Evolutionary conservation across 2,888 invertebrate genomes (phyloP).

Genomic region (Dicyrtomina minuta): DNA sequence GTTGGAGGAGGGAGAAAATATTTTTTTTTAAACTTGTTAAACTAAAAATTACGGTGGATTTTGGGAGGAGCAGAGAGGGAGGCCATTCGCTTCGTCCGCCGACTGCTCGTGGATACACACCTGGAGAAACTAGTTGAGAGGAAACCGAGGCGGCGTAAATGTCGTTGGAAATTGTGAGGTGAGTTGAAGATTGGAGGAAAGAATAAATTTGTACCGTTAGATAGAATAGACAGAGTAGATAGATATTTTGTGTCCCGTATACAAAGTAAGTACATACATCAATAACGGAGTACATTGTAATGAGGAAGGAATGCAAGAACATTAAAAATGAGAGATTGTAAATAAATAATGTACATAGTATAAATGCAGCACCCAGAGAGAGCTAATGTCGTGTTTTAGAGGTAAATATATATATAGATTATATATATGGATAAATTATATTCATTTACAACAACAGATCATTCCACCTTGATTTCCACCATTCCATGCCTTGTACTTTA

Average conservation of each 20-base stretch:
- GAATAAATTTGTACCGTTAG: too few relatives aligned
- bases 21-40: too few relatives aligned
- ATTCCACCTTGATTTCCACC: constrained; percentile 35
- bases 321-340: constrained; percentile 17
- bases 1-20: too few relatives aligned
- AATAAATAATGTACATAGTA: constrained; percentile 8
- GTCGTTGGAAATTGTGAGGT: too few relatives aligned
- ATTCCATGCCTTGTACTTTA: constrained; percentile 44
- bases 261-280: constrained; percentile 6
- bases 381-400: constrained; percentile 3
- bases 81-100: too few relatives aligned
- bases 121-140: too few relatives aligned
- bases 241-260: neutral
- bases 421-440: constrained; percentile 19
- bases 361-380: constrained; percentile 33
- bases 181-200: too few relatives aligned
- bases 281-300: neutral
- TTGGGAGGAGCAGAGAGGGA: neutral
- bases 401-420: neutral
- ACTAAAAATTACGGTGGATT: neutral
- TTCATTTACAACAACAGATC: constrained; percentile 31
- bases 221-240: neutral
- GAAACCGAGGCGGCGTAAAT: too few relatives aligned
- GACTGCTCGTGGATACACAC: too few relatives aligned
- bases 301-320: constrained; percentile 27